Conservation (phyloP, 2,113 vertebrate genomes). For the Python bivittatus region DNA sequence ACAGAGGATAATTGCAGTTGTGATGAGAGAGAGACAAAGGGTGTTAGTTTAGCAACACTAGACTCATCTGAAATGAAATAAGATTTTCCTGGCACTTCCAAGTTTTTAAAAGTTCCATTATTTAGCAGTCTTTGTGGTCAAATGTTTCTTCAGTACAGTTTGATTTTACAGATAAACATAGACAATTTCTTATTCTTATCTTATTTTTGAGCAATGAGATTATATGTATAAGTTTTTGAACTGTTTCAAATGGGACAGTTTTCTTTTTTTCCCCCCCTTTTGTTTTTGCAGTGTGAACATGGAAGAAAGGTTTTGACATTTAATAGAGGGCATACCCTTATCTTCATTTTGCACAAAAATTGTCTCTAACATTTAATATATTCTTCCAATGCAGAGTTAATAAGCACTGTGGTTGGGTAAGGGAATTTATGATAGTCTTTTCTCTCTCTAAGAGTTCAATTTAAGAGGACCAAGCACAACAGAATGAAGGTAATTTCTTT, state of each 20-base stretch:
- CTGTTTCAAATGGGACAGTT: neutral
- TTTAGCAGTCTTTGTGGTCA: slow-evolving; percentile 36
- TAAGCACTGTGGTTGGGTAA: slow-evolving; percentile 9
- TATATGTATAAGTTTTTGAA: slow-evolving; percentile 8
- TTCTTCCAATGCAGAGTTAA: slow-evolving; percentile 20
- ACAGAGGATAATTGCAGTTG: slow-evolving; percentile 56
- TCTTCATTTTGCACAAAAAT: slow-evolving; percentile 28
- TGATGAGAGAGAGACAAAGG: neutral
- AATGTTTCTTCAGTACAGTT: slow-evolving; percentile 44
- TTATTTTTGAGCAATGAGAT: slow-evolving; percentile 41
- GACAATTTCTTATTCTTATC: slow-evolving; percentile 29
- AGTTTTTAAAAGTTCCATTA: slow-evolving; percentile 36
- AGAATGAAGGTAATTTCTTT: neutral
- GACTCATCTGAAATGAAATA: slow-evolving; percentile 44
- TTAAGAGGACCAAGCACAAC: slow-evolving; percentile 12
- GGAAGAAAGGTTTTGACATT: slow-evolving; percentile 39
- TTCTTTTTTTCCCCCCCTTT: neutral
- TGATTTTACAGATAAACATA: slow-evolving; percentile 45
- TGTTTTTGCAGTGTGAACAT: slow-evolving; percentile 23
- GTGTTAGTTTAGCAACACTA: slow-evolving; percentile 38
- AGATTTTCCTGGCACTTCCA: slow-evolving; percentile 27
- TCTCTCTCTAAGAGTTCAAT: neutral
- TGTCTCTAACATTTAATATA: slow-evolving; percentile 34
- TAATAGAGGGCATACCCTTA: slow-evolving; percentile 34
- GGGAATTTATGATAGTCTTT: slow-evolving; percentile 12